Percentiles rank a stretch among this genome's conserved stretches.
Conservation (phyloP, 2,113 vertebrate genomes). For the Nycticebus coucang region DNA sequence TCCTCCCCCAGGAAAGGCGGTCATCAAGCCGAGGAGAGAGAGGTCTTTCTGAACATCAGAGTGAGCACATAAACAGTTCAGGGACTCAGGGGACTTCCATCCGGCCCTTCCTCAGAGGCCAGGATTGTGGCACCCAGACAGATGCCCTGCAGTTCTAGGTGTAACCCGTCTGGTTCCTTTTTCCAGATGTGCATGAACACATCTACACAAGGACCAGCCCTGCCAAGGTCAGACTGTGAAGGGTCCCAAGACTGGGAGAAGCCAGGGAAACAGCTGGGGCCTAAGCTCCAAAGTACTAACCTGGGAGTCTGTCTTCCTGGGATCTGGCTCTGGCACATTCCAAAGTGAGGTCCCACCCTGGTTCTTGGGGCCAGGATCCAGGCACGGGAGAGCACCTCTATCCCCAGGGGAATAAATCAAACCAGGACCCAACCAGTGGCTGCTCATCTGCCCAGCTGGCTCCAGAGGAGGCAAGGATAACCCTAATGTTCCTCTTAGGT, state of each 20-base stretch:
- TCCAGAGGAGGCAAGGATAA: not conserved
- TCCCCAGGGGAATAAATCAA: not conserved
- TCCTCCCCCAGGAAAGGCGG: not conserved
- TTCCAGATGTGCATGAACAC: not conserved
- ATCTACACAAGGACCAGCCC: not conserved
- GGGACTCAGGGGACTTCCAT: not conserved
- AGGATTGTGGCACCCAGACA: not conserved
- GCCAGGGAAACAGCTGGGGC: not conserved
- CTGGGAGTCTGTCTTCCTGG: not conserved
- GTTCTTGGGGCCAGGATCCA: not conserved
- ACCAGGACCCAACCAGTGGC: not conserved
- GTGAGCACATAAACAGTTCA: not conserved
- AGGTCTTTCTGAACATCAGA: not conserved
- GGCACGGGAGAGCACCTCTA: not conserved
- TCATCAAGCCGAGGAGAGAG: not conserved
- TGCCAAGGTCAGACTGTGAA: not conserved
- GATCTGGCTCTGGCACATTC: not conserved
- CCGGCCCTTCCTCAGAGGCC: not conserved
- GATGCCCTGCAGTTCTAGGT: not conserved
- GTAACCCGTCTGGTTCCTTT: not conserved
- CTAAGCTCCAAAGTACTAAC: too few relatives aligned
- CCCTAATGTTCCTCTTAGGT: not conserved
- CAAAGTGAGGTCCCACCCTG: not conserved
- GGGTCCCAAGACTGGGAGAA: not conserved
- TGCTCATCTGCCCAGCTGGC: not conserved